Evolutionary conservation across 2,888 invertebrate species (phyloP).

Genomic region (Epistrophe grossulariae): DNA sequence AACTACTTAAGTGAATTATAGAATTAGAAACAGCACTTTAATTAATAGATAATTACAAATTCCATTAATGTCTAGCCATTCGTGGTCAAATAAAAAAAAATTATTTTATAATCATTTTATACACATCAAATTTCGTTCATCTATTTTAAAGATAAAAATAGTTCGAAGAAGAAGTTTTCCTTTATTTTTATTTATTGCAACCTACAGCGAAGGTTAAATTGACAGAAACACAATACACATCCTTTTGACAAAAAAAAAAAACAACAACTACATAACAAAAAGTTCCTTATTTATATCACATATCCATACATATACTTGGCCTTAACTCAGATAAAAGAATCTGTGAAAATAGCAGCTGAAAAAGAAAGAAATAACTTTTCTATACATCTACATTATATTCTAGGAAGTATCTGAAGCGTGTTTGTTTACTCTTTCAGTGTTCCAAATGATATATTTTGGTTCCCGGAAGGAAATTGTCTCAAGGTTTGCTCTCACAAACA

Average conservation of each 20-base stretch:
- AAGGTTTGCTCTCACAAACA: constrained; percentile 2
- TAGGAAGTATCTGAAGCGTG: constrained; percentile 1
- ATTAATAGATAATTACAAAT: constrained; percentile 17
- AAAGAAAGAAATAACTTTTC: constrained; percentile 9
- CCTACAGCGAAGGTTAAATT: constrained; percentile 13
- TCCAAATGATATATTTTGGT: constrained; percentile 10
- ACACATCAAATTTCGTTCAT: not conserved
- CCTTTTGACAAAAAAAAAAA: not conserved
- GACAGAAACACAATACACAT: constrained; percentile 14
- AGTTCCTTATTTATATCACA: not conserved
- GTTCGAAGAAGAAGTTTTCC: not conserved
- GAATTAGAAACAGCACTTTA: constrained; percentile 18
- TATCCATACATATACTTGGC: constrained; percentile 3
- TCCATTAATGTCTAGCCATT: constrained; percentile 22
- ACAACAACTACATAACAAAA: not conserved
- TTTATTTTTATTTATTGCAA: constrained; percentile 16
- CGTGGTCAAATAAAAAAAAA: not conserved
- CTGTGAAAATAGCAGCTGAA: constrained; percentile 31
- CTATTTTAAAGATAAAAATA: constrained; percentile 7
- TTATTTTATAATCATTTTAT: not conserved
- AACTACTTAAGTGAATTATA: constrained; percentile 14
- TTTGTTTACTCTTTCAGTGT: constrained; percentile 5
- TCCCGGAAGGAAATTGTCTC: constrained; percentile 24
- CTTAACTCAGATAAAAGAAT: constrained; percentile 16
- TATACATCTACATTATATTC: not conserved